These are phyloP conservation scores for Epicampocera succincta DNA, from an alignment of 2,888 invertebrate genomes.

Conservation along the genomic window DNA sequence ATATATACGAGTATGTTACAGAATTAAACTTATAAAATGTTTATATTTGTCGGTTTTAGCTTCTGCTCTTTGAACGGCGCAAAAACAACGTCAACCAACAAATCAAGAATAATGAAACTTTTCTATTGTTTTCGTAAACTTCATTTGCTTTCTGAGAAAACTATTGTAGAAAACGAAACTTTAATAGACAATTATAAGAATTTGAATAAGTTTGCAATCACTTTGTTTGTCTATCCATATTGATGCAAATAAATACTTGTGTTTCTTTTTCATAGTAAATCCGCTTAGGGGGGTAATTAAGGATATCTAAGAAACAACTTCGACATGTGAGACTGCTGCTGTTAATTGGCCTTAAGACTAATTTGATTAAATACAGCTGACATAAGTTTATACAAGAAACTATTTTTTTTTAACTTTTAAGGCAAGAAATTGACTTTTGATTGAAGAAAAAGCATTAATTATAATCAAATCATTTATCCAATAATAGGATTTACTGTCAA, in stretches of 20 bases:
- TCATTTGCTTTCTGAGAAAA: constrained; percentile 5
- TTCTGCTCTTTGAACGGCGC: constrained; percentile 22
- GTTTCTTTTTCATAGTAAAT: neutral
- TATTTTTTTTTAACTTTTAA: too few species aligned
- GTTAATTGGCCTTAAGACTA: neutral
- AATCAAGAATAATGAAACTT: constrained; percentile 69
- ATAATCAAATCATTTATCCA: too few species aligned
- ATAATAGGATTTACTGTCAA: too few species aligned
- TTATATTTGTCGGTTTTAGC: constrained; percentile 39
- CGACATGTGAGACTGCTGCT: too few species aligned
- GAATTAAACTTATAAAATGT: constrained; percentile 62
- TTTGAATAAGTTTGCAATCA: constrained; percentile 24
- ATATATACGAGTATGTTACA: constrained; percentile 15
- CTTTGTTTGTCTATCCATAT: neutral
- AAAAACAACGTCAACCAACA: constrained; percentile 56
- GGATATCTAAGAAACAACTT: too few species aligned
- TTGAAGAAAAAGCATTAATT: too few species aligned
- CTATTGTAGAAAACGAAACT: constrained; percentile 25
- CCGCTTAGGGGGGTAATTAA: neutral
- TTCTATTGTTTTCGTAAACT: constrained; percentile 62
- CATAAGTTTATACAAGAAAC: too few species aligned
- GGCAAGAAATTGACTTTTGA: too few species aligned
- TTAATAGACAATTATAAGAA: constrained; percentile 42
- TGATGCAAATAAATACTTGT: neutral
- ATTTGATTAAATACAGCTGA: too few species aligned